Evolutionary conservation across 1,140 invertebrate genomes (phyloP).

Genomic region (Fopius arisanus): DNA sequence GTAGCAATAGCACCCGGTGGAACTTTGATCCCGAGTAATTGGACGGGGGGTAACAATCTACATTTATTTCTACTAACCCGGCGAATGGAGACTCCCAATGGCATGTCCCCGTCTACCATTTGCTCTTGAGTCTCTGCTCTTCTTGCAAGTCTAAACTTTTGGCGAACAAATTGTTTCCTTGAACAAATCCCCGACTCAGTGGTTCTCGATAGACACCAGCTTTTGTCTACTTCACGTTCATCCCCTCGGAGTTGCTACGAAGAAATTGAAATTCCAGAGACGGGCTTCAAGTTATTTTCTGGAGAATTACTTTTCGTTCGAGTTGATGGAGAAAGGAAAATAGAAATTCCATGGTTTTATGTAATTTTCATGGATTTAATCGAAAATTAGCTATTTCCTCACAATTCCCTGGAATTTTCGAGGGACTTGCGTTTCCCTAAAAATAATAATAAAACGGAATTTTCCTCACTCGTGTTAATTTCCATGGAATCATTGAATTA

Average conservation of each 20-base stretch:
- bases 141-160: conserved; percentile 17
- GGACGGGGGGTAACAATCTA: conserved; percentile 23
- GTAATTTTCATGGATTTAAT: no score
- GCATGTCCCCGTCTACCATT: background rate
- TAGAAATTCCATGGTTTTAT: no score
- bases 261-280: no score
- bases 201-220: conserved; percentile 7
- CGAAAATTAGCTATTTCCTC: no score
- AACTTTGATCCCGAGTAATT: conserved; percentile 31
- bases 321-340: no score
- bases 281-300: no score
- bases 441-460: no score
- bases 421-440: no score
- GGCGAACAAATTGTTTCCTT: conserved; percentile 15
- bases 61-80: conserved; percentile 15
- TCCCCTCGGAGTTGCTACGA: background rate
- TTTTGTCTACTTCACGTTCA: background rate
- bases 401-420: no score
- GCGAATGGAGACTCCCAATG: conserved; percentile 7
- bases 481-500: no score
- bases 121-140: background rate
- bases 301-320: no score
- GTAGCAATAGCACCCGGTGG: background rate
- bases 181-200: conserved; percentile 17
- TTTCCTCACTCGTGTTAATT: no score